A percentile compares a stretch with the other conserved stretches of the same genome.
These are phyloP conservation scores for Vireo griseus DNA, from an alignment of 2,797 vertebrate genomes.

Conservation along the genomic window DNA sequence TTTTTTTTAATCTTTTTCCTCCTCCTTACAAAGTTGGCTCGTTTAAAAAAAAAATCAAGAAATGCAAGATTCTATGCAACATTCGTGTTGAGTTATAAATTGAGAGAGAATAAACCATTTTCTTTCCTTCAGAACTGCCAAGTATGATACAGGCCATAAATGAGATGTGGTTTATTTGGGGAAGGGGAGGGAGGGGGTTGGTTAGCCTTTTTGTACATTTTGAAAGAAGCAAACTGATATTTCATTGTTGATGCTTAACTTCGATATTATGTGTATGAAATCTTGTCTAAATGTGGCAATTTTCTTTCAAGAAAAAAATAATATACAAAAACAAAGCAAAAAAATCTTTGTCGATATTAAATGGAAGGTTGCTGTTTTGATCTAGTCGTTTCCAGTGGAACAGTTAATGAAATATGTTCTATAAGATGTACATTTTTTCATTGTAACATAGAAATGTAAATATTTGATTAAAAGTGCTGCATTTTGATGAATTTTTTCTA, in stretches of 20 bases:
- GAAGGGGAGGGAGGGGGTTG: slow-evolving; percentile 53
- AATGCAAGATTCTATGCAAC: slow-evolving; percentile 91
- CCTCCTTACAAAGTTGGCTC: slow-evolving; percentile 47
- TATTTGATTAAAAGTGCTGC: slow-evolving; percentile 87
- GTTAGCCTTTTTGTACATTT: slow-evolving; percentile 74
- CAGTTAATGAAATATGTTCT: slow-evolving; percentile 87
- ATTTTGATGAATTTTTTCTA: slow-evolving; percentile 96
- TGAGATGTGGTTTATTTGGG: slow-evolving; percentile 72
- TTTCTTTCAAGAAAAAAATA: slow-evolving; percentile 68
- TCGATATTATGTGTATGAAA: slow-evolving; percentile 71
- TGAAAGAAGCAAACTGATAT: slow-evolving; percentile 60
- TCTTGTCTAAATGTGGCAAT: slow-evolving; percentile 71
- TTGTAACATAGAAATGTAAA: slow-evolving; percentile 97
- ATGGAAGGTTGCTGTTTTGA: slow-evolving; percentile 77
- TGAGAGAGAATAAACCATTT: slow-evolving; percentile 78
- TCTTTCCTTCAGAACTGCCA: slow-evolving; percentile 77
- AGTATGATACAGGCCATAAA: slow-evolving; percentile 76
- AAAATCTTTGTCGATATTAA: slow-evolving; percentile 69
- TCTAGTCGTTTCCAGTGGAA: slow-evolving; percentile 80
- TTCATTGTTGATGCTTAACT: slow-evolving; percentile 78
- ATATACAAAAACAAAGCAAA: slow-evolving; percentile 49
- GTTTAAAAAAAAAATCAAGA: slow-evolving; percentile 57
- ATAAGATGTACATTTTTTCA: slow-evolving; percentile 90
- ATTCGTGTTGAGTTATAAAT: slow-evolving; percentile 75
- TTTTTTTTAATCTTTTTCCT: slow-evolving; percentile 45